Evolutionary conservation across 2,888 invertebrate genomes (phyloP).

Genomic region (Leucophenga maculata): DNA sequence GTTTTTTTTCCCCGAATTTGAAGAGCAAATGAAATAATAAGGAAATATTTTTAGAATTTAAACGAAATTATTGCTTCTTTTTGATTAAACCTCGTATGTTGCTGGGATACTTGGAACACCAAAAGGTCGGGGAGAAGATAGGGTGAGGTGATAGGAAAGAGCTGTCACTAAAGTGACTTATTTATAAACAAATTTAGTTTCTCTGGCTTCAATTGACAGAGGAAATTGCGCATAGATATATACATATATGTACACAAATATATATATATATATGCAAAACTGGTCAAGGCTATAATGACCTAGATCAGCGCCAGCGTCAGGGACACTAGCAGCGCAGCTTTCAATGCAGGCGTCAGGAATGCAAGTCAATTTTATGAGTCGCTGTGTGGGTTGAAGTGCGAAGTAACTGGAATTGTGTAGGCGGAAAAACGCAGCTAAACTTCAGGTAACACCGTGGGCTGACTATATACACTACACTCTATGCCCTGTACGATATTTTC

Average conservation of each 20-base stretch:
- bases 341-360: neutral
- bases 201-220: neutral
- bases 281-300: conserved; percentile 48
- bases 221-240: neutral
- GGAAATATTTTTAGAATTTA: too few species aligned
- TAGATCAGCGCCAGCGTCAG: conserved; percentile 30
- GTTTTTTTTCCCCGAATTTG: neutral
- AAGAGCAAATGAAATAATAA: neutral
- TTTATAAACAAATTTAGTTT: neutral
- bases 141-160: neutral
- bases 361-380: neutral
- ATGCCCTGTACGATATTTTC: conserved; percentile 19
- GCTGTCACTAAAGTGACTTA: neutral
- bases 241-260: too few species aligned
- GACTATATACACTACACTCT: conserved; percentile 30
- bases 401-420: neutral
- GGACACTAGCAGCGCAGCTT: neutral
- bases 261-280: conserved; percentile 31
- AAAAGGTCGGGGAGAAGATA: neutral
- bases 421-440: neutral
- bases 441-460: too few species aligned
- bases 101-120: neutral
- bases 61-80: too few species aligned
- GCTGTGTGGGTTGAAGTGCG: neutral
- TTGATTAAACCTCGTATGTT: neutral